Percentiles rank a stretch among this genome's conserved stretches.
Conservation (phyloP, 2,113 vertebrate genomes). For the Daubentonia madagascariensis region DNA sequence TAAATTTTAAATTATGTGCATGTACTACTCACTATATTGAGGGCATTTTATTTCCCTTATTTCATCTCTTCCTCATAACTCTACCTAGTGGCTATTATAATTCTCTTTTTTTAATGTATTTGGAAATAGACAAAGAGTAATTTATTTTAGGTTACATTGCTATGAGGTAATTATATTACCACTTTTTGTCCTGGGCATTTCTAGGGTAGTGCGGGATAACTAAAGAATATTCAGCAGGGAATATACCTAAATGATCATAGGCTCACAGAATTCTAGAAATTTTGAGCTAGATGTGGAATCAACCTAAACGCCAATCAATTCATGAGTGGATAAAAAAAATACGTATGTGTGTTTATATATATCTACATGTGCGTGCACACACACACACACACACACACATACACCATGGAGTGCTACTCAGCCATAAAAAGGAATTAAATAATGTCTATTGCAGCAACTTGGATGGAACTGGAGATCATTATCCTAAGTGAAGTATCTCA, state of each 20-base stretch:
- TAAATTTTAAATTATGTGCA: neutral
- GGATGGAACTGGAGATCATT: too few relatives aligned
- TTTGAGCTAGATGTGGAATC: neutral
- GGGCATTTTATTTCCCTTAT: neutral
- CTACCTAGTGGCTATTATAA: neutral
- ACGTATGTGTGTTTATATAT: too few relatives aligned
- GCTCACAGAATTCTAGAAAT: neutral
- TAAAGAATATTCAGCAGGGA: neutral
- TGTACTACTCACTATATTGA: neutral
- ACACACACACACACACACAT: too few relatives aligned
- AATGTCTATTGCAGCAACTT: too few relatives aligned
- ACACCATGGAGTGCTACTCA: too few relatives aligned
- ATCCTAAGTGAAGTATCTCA: too few relatives aligned
- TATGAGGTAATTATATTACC: neutral
- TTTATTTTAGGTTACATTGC: neutral
- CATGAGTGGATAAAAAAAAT: too few relatives aligned
- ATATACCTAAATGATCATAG: neutral
- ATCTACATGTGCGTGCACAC: too few relatives aligned
- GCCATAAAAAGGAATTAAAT: too few relatives aligned
- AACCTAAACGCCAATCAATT: too few relatives aligned
- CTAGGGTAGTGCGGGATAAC: neutral
- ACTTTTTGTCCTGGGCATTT: neutral
- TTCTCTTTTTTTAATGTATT: neutral
- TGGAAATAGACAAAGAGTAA: neutral
- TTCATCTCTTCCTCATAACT: neutral